These are phyloP conservation scores for Aleiodes leptofemur DNA, from an alignment of 2,888 invertebrate genomes.

Conservation along the genomic window DNA sequence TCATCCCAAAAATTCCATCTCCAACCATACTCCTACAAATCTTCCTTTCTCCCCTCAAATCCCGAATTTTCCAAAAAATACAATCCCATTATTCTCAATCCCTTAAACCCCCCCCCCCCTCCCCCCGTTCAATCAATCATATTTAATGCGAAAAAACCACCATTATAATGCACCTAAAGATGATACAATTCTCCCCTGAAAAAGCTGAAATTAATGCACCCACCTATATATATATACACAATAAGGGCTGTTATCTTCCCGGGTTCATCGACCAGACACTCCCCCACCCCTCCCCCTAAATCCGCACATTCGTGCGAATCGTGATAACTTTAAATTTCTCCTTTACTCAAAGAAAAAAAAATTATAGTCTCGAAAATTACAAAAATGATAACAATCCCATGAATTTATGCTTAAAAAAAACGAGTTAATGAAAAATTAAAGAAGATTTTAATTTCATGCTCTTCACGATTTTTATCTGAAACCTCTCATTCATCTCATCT, in stretches of 20 bases:
- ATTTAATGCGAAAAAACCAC: too few species aligned
- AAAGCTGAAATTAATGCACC: neutral
- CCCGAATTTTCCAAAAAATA: too few species aligned
- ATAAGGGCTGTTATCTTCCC: constrained; percentile 15
- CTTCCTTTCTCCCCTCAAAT: too few species aligned
- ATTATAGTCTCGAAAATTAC: constrained; percentile 1
- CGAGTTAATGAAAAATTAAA: neutral
- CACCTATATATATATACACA: neutral
- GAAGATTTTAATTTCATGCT: neutral
- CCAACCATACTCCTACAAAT: too few species aligned
- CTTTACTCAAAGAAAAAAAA: neutral
- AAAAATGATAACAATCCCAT: neutral
- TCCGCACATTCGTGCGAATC: constrained; percentile 27
- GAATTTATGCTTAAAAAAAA: too few species aligned
- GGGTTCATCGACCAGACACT: constrained; percentile 38
- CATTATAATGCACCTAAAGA: too few species aligned
- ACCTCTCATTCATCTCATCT: neutral
- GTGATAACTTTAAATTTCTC: constrained; percentile 19
- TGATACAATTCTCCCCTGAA: neutral
- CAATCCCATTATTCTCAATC: too few species aligned
- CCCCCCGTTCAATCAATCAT: too few species aligned
- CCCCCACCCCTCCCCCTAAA: neutral
- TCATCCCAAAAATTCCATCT: too few species aligned
- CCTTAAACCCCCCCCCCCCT: too few species aligned
- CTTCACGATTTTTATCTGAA: constrained; percentile 1